Base-by-base conservation (phyloP, 2,888 invertebrate genomes). In the Hedya salicella region DNA sequence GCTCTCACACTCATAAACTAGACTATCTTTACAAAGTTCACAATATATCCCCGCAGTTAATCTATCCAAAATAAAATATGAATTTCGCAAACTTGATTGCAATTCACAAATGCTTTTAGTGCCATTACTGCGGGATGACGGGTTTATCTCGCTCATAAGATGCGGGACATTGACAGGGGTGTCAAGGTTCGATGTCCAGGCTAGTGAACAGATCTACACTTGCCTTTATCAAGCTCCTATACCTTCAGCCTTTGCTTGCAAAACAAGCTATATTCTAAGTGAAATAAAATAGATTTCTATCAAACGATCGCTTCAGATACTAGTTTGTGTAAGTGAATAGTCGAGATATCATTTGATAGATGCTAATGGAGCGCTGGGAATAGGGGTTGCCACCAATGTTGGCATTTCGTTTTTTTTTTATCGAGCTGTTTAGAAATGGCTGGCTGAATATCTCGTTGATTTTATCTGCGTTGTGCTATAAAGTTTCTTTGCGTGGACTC, bases 281-380 rank as follows among this genome's bases (percentile, higher is more conserved):
- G 44, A 11, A 9, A 57, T 57, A 57, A 32, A 19, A 32, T 30
- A 19, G 5, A 46, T 57, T 57, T 44, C 19, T 19, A n/a, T 54
- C 16, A 4, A 32, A 30, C 32, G n/a, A 32, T n/a, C 42, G 32
- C 19, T 1, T 19, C 1, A 57, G 30, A 46, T 46, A 57, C 44
- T 42, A 57, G 32, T 44, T 57, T 46, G 4, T 17, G n/a, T 32
- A 32, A 19, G 16, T 46, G 17, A 56, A 46, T n/a, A 17, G 32
- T n/a, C 13, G 6, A 57, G 57, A 86, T 87, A 85, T 73, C 72
- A 70, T 63, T 74, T 84, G 88, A 89, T 87, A 83, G 78, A 82
- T 80, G 86, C 88, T 91, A 91, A 91, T 90, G 90, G 89, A 89
- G 74, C 74, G 74, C 77, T 80, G 81, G 81, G 81, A 85, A 84